These are phyloP conservation scores for Siphamia tubifer DNA, from an alignment of 2,113 vertebrate species.

Conservation along the genomic window DNA sequence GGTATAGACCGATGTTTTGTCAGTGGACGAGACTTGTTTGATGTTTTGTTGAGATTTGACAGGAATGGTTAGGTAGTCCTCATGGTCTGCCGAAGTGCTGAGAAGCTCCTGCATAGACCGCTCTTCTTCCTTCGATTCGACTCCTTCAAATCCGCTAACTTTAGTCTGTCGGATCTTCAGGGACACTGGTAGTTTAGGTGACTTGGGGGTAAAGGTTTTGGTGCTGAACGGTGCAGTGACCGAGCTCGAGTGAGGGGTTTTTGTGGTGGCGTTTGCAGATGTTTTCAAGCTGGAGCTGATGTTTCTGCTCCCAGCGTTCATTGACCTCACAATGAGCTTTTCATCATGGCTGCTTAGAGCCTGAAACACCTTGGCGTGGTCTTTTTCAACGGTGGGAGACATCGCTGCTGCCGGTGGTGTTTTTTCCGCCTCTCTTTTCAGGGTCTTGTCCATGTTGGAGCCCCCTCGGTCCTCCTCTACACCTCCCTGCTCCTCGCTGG, in stretches of 20 bases:
- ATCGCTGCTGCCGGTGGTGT: conserved; percentile 49
- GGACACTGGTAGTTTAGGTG: conserved; percentile 44
- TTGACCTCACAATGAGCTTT: neutral
- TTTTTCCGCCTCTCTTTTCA: conserved; percentile 67
- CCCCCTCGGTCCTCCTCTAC: conserved; percentile 36
- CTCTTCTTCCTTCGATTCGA: conserved; percentile 20
- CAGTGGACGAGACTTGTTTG: conserved; percentile 12
- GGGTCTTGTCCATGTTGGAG: conserved; percentile 27
- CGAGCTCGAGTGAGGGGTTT: no score
- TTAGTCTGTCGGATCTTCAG: conserved; percentile 31
- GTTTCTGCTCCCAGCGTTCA: conserved; percentile 25
- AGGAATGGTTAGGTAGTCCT: conserved; percentile 87
- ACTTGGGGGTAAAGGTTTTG: conserved; percentile 48
- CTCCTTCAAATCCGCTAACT: conserved; percentile 14
- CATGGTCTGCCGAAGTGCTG: conserved; percentile 69
- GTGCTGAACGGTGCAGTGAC: conserved; percentile 19
- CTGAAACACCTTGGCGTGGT: conserved; percentile 6
- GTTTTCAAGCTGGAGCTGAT: conserved; percentile 61
- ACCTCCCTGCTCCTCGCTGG: conserved; percentile 66
- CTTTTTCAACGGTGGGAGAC: conserved; percentile 26
- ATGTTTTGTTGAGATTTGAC: conserved; percentile 72
- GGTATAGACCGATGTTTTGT: conserved; percentile 51
- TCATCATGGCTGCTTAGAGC: conserved; percentile 14
- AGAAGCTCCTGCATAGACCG: conserved; percentile 25
- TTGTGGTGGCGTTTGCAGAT: neutral